Evolutionary conservation across 2,888 invertebrate species (phyloP), one percentile per base, ranked within the genome.

Genomic region (Cephus spinipes): DNA sequence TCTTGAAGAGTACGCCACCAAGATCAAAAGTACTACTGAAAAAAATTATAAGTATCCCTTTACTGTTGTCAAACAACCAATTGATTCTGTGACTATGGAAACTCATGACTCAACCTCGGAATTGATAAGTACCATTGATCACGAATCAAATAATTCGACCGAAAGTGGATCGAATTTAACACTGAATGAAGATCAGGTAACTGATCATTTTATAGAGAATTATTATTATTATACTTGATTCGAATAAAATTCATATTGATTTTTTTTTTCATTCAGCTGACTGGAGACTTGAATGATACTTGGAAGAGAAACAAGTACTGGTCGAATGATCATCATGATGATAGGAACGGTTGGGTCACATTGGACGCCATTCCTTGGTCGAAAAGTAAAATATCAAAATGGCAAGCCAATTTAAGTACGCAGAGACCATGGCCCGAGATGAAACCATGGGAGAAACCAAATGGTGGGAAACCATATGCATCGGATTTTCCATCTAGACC

Each of bases 291-390:
- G 23, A 90, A 90, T 83, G 91, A 91, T 80, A 89, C 90, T 3
- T 55, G 84, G 11, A 90, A 91, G 78, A 85, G 90, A 78, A 91
- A 91, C 83, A 91, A 90, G 79, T 89, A 89, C 77, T 89, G 87
- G 76, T 86, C 86, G 4, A 93, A 94, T 80, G 93, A 94, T 86
- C 94, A 95, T 0, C 94, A 93, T 81, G 95, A 96, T 79, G 95
- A 96, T 82, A 94, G 94, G 85, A 95, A 95, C 78, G 96, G 96
- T 1, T 96, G 96, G 96, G 95, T 96, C 0, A 94, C 95, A 1
- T 90, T 96, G 77, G 96, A 96, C 83, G 96, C 95, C 6, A 94
- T 96, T 6, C 96, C 96, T 0, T 96, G 96, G 96, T 96, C 96
- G 0, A 94, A 95, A 15, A 96, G 96, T 84, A 96, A 96, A 92